These are phyloP conservation scores for Megastigmus dorsalis DNA, from an alignment of 2,888 invertebrate species.

Conservation along the genomic window DNA sequence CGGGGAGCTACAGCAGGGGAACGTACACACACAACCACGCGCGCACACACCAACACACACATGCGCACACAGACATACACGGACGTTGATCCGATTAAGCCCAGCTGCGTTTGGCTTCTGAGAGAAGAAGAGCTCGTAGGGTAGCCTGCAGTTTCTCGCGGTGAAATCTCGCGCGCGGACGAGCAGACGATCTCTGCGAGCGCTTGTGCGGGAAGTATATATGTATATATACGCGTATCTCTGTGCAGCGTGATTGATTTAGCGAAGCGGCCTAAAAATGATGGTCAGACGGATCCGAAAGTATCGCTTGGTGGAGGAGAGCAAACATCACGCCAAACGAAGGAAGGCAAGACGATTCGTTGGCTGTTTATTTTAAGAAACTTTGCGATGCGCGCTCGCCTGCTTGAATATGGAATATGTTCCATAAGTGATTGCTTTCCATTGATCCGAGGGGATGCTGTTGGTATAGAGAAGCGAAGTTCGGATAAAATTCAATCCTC, in stretches of 20 bases:
- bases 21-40: no score
- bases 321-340: conserved; percentile 33
- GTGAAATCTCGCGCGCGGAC: neutral
- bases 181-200: no score
- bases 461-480: no score
- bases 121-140: neutral
- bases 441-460: no score
- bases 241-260: neutral
- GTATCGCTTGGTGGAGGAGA: conserved; percentile 42
- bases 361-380: no score
- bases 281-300: conserved; percentile 50
- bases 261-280: conserved; percentile 15
- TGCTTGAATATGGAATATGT: no score
- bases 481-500: no score
- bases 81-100: conserved; percentile 50
- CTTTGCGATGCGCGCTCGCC: no score
- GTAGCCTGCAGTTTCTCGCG: conserved; percentile 15
- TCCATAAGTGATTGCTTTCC: no score
- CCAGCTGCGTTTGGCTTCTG: conserved; percentile 35
- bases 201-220: no score
- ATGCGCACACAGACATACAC: neutral
- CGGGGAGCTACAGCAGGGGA: no score
- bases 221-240: neutral
- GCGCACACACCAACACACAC: no score
- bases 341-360: conserved; percentile 53